Conservation (phyloP, 2,888 invertebrate species). For the Ornithoptera alexandrae region DNA sequence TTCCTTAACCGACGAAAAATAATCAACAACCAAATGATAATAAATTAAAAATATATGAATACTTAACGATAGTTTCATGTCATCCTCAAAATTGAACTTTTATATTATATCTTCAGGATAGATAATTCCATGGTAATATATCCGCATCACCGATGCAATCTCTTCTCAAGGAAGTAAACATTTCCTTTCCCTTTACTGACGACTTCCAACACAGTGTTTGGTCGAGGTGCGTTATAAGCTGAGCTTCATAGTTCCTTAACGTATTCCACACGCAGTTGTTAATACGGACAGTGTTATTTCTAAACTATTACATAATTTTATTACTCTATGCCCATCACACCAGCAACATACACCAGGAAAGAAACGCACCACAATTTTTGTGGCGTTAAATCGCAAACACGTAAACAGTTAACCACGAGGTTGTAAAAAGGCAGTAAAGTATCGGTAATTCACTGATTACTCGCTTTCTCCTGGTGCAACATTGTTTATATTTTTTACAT, state of each 20-base stretch:
- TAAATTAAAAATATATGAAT: slow-evolving; percentile 20
- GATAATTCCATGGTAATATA: background rate
- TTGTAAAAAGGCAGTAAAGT: slow-evolving; percentile 50
- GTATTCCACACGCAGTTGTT: background rate
- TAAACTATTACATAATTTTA: background rate
- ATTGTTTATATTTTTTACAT: slow-evolving; percentile 54
- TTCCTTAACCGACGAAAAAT: slow-evolving; percentile 36
- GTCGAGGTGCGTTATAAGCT: too few species aligned
- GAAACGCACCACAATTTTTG: slow-evolving; percentile 1
- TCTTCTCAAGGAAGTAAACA: too few species aligned
- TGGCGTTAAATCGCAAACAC: slow-evolving; percentile 18
- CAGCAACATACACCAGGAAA: background rate
- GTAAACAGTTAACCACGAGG: slow-evolving; percentile 25
- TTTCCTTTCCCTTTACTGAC: too few species aligned
- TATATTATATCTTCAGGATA: background rate
- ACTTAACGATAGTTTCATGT: background rate
- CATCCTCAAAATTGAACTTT: background rate
- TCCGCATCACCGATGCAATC: background rate
- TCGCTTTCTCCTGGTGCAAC: slow-evolving; percentile 67
- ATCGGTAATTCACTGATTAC: slow-evolving; percentile 56
- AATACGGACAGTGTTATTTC: background rate
- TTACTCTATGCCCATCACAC: background rate
- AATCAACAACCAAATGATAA: slow-evolving; percentile 30
- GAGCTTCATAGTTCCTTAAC: too few species aligned
- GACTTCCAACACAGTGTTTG: too few species aligned